Evolutionary conservation across 1,140 invertebrate species (phyloP), one percentile per base, ranked within the genome.

Genomic region (Drosophila ercepeae): DNA sequence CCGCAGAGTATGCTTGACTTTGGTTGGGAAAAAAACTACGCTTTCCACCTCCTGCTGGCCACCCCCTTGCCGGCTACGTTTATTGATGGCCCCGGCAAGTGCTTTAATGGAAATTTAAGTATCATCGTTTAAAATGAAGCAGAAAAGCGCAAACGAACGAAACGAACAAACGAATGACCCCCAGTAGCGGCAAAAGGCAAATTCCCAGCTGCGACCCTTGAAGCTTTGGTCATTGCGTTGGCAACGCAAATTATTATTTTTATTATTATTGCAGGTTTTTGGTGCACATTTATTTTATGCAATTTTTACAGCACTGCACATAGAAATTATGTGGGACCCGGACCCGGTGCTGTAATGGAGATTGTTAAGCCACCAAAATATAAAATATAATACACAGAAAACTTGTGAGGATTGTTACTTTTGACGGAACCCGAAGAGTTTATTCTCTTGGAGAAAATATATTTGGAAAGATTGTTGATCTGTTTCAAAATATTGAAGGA

Each of bases 91-190:
- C 61, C 65, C 61, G 72, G 83, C 77, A 88, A 88, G 82, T 88
- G 77, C 82, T 88, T 88, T 88, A 88, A 88, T 88, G 82, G 82
- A 88, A 88, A 88, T 86, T 88, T 88, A 88, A 88, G 83, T 88
- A 88, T 88, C 82, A 88, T 88, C 82, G 74, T 88, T 88, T 88
- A 88, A 88, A 88, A 88, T 82, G 77, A 77, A 68, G 74, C 72
- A 86, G 68, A 88, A 86, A 88, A 74, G 82, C 73, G 77, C 82
- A 75, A 48, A 19, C 59, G 23, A 79, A 52, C 49, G 41, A 75
- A 48, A 19, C 59, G 23, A 79, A 52, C 49, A 42, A 32, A 44
- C 49, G 48, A 32, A 44, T 7, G 7, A 25, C 29, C 45, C 44
- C 36, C 36, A 39, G 36, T 16, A 14, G 36, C n/a, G 51, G 42